These are phyloP conservation scores for Phenganax marumi DNA, from an alignment of 92 coral and sea anemone species.

Conservation along the genomic window DNA sequence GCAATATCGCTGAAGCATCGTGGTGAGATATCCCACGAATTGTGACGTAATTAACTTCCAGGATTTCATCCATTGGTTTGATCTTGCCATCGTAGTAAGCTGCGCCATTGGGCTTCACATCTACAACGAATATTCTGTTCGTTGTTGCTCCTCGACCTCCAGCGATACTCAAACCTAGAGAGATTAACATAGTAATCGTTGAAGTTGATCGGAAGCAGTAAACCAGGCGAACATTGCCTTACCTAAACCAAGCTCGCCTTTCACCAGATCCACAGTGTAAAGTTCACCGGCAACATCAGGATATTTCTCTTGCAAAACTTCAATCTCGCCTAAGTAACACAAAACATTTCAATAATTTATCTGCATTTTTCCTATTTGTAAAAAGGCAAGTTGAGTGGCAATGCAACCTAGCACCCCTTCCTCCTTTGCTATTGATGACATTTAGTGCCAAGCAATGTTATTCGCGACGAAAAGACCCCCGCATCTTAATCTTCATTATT, in stretches of 20 bases:
- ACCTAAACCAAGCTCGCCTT: constrained; percentile 85
- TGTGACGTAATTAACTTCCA: constrained; percentile 84
- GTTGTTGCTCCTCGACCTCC: constrained; percentile 96
- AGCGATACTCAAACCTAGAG: constrained; percentile 88
- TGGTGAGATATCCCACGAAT: constrained; percentile 96
- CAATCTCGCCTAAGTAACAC: constrained; percentile 41
- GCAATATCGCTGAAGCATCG: constrained; percentile 89
- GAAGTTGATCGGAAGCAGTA: no score
- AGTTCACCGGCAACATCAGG: constrained; percentile 94
- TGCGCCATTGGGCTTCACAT: constrained; percentile 94
- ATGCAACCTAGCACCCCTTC: no score
- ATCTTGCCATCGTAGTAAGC: constrained; percentile 89
- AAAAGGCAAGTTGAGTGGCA: no score
- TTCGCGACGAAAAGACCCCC: no score
- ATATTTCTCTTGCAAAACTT: constrained; percentile 68
- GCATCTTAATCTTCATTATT: not conserved
- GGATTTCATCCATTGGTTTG: constrained; percentile 90
- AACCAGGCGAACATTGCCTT: not conserved
- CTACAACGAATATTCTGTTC: constrained; percentile 94
- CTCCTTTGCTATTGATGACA: no score
- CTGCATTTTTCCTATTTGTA: no score
- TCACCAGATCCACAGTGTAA: constrained; percentile 72
- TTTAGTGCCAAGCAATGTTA: no score
- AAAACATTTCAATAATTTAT: no score
- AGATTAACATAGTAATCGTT: not conserved